These are phyloP conservation scores for Rhinopomastus cyanomelas DNA, from an alignment of 2,113 vertebrate genomes.

Conservation along the genomic window DNA sequence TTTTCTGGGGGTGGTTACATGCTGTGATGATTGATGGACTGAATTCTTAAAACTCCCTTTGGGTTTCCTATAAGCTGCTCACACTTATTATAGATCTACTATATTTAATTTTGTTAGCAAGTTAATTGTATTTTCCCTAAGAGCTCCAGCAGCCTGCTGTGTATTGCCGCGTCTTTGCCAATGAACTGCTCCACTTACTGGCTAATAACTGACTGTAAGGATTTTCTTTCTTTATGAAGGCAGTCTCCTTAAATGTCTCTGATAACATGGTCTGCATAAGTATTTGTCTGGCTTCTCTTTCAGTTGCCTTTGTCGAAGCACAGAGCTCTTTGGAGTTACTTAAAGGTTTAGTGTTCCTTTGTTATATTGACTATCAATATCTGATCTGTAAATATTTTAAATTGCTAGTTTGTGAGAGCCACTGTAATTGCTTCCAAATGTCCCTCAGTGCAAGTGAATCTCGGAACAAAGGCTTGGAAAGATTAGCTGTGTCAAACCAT, in stretches of 20 bases:
- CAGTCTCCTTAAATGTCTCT: conserved; percentile 5
- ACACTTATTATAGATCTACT: conserved; percentile 45
- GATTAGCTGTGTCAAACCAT: background rate
- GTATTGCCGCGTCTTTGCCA: conserved; percentile 46
- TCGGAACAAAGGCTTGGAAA: conserved; percentile 24
- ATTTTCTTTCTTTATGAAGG: conserved; percentile 44
- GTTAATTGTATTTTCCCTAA: conserved; percentile 65
- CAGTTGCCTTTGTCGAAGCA: background rate
- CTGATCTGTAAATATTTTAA: conserved; percentile 7
- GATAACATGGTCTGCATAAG: background rate
- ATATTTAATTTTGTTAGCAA: conserved; percentile 61
- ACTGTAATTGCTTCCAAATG: conserved; percentile 1
- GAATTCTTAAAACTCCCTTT: conserved; percentile 55
- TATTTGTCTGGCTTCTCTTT: background rate
- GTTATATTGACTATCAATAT: conserved; percentile 46
- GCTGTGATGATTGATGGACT: conserved; percentile 48
- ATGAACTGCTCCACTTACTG: conserved; percentile 42
- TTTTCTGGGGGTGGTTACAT: conserved; percentile 3
- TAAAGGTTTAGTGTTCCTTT: conserved; percentile 15
- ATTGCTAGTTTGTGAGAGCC: conserved; percentile 11
- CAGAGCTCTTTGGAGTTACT: background rate
- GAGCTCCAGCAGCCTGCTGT: conserved; percentile 43
- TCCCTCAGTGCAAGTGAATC: conserved; percentile 12
- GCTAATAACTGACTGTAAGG: conserved; percentile 53
- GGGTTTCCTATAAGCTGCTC: conserved; percentile 51